phyloP scores from a whole-genome alignment of 2,797 vertebrate genomes.

The Silurus aristotelis region DNA sequence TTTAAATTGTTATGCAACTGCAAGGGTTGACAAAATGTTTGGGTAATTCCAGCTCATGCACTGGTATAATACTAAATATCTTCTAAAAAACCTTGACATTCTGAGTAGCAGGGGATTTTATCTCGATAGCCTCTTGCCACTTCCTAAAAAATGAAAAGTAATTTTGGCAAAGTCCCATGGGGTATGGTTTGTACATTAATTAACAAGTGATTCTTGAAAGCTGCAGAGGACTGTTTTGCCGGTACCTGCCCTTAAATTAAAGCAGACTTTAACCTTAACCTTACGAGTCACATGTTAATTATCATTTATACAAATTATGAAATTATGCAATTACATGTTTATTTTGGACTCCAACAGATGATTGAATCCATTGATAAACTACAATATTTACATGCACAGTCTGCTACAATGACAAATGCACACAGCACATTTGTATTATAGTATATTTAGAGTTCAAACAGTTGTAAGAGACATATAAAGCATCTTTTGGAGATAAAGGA shows the following conservation, averaged over 20 bases:
- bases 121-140: slow-evolving; percentile 19
- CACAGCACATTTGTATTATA: background rate
- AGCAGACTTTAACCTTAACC: background rate
- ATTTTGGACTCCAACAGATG: background rate
- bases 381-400: background rate
- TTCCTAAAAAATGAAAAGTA: background rate
- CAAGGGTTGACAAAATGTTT: background rate
- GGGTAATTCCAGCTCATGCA: slow-evolving; percentile 28
- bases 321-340: slow-evolving; percentile 11
- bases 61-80: background rate
- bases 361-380: background rate
- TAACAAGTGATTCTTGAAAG: slow-evolving; percentile 22
- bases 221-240: slow-evolving; percentile 12
- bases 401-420: background rate
- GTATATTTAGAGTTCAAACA: slow-evolving; percentile 8
- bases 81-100: slow-evolving; percentile 18
- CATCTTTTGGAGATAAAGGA: background rate
- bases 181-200: background rate
- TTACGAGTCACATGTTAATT: background rate
- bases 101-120: background rate
- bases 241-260: background rate
- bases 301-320: background rate
- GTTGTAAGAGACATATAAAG: background rate
- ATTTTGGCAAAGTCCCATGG: slow-evolving; percentile 5
- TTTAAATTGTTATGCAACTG: slow-evolving; percentile 24